These are phyloP conservation scores for Agelaius tricolor DNA, from an alignment of 2,113 vertebrate genomes.

Conservation along the genomic window DNA sequence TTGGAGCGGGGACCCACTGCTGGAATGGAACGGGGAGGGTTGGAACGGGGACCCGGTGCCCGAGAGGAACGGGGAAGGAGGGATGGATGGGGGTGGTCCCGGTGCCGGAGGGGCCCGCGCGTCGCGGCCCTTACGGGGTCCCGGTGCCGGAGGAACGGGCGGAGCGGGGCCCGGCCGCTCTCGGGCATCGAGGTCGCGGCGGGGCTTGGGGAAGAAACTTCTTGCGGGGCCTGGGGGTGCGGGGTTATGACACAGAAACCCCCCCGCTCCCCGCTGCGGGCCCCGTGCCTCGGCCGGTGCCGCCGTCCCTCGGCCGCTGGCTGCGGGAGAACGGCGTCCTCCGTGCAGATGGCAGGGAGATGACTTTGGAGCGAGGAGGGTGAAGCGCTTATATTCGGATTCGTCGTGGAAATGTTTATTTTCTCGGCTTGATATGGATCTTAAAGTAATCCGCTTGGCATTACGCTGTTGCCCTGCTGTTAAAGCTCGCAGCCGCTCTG, in stretches of 20 bases:
- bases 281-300: background rate
- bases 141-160: background rate
- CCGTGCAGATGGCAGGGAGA: background rate
- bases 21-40: too few relatives aligned
- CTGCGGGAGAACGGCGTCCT: background rate
- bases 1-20: too few relatives aligned
- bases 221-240: too few relatives aligned
- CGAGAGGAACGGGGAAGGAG: background rate
- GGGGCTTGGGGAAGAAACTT: background rate
- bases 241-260: background rate
- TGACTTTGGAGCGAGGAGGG: slow-evolving; percentile 1
- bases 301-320: background rate
- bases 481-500: slow-evolving; percentile 44
- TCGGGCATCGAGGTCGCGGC: background rate
- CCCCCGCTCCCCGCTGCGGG: background rate
- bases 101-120: background rate
- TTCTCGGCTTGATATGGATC: slow-evolving; percentile 33
- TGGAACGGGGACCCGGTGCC: too few relatives aligned
- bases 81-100: background rate
- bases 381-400: background rate
- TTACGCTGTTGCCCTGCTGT: slow-evolving; percentile 52
- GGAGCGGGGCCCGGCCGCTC: background rate
- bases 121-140: background rate
- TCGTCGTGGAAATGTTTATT: slow-evolving; percentile 43
- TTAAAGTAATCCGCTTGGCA: slow-evolving; percentile 51